These are phyloP conservation scores for Mionectes olivaceus DNA, from an alignment of 2,797 vertebrate species.

Conservation along the genomic window DNA sequence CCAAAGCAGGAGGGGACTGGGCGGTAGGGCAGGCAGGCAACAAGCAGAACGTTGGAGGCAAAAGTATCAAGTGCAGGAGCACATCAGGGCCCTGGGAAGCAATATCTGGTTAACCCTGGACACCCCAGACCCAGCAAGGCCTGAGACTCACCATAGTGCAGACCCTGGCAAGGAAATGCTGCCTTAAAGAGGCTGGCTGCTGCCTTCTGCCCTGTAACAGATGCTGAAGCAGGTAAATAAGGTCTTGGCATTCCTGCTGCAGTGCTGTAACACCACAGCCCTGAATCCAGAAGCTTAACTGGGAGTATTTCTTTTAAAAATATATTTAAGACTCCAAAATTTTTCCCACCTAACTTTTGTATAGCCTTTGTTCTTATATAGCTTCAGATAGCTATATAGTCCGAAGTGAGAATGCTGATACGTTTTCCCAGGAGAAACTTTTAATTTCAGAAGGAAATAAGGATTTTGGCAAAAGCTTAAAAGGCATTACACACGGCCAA, in stretches of 20 bases:
- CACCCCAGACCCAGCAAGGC: rapidly evolving
- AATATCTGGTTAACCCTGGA: not conserved
- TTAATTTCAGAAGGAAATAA: not conserved
- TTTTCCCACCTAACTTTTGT: not conserved
- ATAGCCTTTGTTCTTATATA: not conserved
- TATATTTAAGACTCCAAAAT: not conserved
- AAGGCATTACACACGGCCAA: not conserved
- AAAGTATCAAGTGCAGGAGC: not conserved
- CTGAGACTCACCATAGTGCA: rapidly evolving
- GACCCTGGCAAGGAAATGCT: not conserved
- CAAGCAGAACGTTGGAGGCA: rapidly evolving
- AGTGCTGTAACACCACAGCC: not conserved
- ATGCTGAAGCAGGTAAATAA: not conserved
- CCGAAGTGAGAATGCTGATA: not conserved
- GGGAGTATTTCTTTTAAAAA: not conserved
- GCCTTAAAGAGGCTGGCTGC: not conserved
- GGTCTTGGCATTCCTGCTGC: not conserved
- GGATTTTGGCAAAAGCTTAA: not conserved
- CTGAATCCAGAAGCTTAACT: not conserved
- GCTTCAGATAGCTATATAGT: not conserved
- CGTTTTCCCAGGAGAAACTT: not conserved
- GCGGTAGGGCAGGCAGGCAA: not conserved
- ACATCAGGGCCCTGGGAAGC: not conserved
- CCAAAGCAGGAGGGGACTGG: rapidly evolving
- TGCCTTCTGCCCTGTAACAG: not conserved